Evolutionary conservation across 1,140 invertebrate species (phyloP), one percentile per base, ranked within the genome.

Genomic region (Kradibia gibbosae): DNA sequence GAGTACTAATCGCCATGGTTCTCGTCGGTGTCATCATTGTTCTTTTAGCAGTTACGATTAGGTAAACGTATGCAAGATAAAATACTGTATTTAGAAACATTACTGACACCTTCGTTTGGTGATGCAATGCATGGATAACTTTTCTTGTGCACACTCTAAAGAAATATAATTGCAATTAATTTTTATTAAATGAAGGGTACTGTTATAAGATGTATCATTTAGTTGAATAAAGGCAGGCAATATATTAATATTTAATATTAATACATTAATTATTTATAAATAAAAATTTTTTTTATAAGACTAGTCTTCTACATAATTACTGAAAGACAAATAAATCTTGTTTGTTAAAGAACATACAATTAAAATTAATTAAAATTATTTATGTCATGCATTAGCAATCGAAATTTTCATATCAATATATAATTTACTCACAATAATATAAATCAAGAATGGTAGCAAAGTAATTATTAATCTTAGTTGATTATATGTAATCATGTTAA

Each of bases 1-100:
- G 95, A 34, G 95, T 96, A 81, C 92, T 95, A 82, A 95, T 96
- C 87, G 95, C 95, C 62, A 95, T 95, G 94, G 92, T 94, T 75
- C 90, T 96, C 76, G 95, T 96, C 55, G 95, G 94, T 78, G 92
- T 95, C 45, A 95, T 96, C 83, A 96, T 96, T 84, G 93, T 96
- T 78, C 91, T 96, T 74, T 90, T 96, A 86, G 95, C 95, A 53
- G 93, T 95, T 67, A 95, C 94, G 55, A 95, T 96, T 88, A 96
- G 94, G 95, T 96, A 92, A 92, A 91, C 92, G 20, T 36, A n/a
- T n/a, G 82, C 79, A 81, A 31, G 76, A 81, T 57, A 81, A 82
- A 48, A 3, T 5, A 36, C 57, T 53, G 20, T 65, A 42, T 62
- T 0, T 45, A 42, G 28, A 48, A 8, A 60, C 22, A 28, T 28